phyloP scores from a whole-genome alignment of 2,888 invertebrate genomes.

The Volucella inanis region DNA sequence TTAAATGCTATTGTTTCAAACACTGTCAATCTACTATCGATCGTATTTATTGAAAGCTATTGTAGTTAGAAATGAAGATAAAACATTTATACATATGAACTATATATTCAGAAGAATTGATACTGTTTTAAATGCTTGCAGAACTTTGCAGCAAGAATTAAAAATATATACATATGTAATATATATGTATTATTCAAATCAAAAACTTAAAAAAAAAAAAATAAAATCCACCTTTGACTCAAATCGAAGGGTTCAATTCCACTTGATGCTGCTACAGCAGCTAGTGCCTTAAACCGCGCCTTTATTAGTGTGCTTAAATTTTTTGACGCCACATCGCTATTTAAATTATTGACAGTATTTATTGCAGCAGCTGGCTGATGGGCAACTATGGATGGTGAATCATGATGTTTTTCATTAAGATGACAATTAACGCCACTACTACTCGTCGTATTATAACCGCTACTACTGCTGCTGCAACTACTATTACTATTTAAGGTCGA shows the following conservation, averaged over 20 bases:
- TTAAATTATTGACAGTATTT: conserved; percentile 45
- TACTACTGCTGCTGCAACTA: conserved; percentile 63
- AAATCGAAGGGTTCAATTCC: conserved; percentile 76
- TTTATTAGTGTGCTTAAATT: conserved; percentile 74
- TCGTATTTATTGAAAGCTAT: no score
- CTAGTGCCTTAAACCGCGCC: conserved; percentile 76
- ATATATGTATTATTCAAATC: no score
- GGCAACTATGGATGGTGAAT: conserved; percentile 54
- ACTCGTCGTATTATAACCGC: conserved; percentile 55
- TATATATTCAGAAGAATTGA: no score
- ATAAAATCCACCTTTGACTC: conserved; percentile 76
- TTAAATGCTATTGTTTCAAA: no score
- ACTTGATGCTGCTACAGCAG: conserved; percentile 74
- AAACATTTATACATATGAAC: no score
- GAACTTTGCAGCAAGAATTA: no score
- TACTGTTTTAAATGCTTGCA: no score
- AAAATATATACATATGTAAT: no score
- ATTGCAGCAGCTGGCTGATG: conserved; percentile 50
- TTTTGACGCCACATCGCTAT: conserved; percentile 61
- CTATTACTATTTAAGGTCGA: conserved; percentile 49
- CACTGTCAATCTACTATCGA: no score
- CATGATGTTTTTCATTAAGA: conserved; percentile 47
- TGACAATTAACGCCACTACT: conserved; percentile 55
- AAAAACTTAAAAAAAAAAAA: no score
- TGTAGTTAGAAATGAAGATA: no score